Conservation (phyloP, 2,797 vertebrate species). For the Danio aesculapii region DNA sequence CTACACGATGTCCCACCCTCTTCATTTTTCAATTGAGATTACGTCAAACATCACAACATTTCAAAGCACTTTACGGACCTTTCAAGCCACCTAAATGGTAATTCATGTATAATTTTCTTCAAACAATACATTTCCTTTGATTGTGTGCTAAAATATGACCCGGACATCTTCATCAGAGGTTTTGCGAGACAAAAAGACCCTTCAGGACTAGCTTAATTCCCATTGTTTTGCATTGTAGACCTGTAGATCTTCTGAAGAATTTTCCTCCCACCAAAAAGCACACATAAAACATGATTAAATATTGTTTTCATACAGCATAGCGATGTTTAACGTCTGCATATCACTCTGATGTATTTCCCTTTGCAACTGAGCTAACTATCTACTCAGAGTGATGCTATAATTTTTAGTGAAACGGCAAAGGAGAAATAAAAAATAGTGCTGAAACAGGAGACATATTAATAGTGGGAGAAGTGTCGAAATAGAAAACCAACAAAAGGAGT, state of each 20-base stretch:
- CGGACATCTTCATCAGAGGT: neutral
- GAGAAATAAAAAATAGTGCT: neutral
- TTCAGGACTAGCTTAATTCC: slow-evolving; percentile 3
- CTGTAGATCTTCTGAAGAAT: neutral
- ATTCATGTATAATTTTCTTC: neutral
- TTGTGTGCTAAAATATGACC: neutral
- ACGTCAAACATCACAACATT: too few species aligned
- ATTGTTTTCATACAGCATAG: slow-evolving; percentile 2
- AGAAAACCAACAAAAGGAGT: slow-evolving; percentile 25
- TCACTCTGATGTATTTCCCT: slow-evolving; percentile 1
- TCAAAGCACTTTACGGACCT: too few species aligned
- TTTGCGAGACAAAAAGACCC: neutral
- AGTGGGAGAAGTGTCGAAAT: slow-evolving; percentile 11
- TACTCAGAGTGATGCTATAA: neutral
- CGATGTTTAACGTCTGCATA: slow-evolving; percentile 27
- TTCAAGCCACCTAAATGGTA: too few species aligned
- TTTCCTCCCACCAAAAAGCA: neutral
- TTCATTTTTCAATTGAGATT: too few species aligned
- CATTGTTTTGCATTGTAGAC: neutral
- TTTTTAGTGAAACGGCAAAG: slow-evolving; percentile 33
- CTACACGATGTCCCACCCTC: too few species aligned
- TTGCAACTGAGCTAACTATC: neutral
- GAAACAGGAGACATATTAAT: neutral
- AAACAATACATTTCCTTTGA: neutral
- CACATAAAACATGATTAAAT: slow-evolving; percentile 13